These are phyloP conservation scores for Bryconaethiops microstoma DNA, from an alignment of 2,797 vertebrate species.

Conservation along the genomic window DNA sequence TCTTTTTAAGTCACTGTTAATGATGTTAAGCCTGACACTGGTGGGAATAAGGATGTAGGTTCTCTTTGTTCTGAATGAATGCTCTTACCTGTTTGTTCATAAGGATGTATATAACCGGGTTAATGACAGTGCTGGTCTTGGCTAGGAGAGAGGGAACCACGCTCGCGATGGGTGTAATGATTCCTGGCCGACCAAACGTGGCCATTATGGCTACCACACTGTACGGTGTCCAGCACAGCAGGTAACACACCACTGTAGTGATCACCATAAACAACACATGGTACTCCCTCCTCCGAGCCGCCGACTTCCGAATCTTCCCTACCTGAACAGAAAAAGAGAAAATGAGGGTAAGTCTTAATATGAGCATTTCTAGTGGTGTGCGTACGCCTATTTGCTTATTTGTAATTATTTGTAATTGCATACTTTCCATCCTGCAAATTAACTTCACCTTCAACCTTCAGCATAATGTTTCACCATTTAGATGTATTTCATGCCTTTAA, in stretches of 20 bases:
- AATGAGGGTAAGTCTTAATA: not conserved
- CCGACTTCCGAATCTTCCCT: conserved; percentile 80
- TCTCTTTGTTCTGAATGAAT: not conserved
- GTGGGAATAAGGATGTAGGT: not conserved
- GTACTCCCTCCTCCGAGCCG: conserved; percentile 82
- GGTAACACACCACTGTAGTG: conserved; percentile 80
- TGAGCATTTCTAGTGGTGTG: not conserved
- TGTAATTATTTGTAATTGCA: no score
- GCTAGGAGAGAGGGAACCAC: conserved; percentile 84
- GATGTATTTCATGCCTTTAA: no score
- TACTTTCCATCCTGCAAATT: no score
- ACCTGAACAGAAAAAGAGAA: conserved; percentile 67
- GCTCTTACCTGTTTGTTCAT: conserved; percentile 85
- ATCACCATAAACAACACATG: conserved; percentile 86
- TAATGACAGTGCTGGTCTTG: conserved; percentile 88
- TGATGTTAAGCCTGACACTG: not conserved
- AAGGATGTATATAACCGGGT: conserved; percentile 87
- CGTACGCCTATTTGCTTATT: not conserved
- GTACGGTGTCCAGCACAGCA: conserved; percentile 86
- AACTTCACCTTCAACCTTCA: no score
- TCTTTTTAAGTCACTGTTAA: no score
- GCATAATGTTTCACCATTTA: no score
- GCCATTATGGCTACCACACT: conserved; percentile 85
- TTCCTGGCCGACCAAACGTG: conserved; percentile 80
- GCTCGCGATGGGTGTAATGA: conserved; percentile 80